Evolutionary conservation across 2,797 vertebrate genomes (phyloP), one percentile per base, ranked within the genome.

Genomic region (Onychomys leucogaster): DNA sequence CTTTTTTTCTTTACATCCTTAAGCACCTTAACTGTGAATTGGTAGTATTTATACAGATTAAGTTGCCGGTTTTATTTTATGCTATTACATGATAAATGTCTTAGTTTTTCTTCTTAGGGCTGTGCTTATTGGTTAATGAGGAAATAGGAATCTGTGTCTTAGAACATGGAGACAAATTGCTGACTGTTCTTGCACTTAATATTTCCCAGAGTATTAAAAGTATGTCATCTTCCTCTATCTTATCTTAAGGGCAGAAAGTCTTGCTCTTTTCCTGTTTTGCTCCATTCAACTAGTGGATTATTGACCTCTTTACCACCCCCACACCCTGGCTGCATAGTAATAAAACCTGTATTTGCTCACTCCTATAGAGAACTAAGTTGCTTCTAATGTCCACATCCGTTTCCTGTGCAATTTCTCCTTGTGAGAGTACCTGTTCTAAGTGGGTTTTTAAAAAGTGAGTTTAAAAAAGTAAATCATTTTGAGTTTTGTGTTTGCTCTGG

Each of bases 91-190:
- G 57, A 57, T 67, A 92, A 59, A 81, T 71, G 29, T 65, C 29
- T 77, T 80, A n/a, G 59, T 84, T 96, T 96, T 96, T 67, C 43
- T 65, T 94, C 57, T 89, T 88, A 87, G 63, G 46, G 14, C 32
- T 87, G 13, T 96, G 61, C 85, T 96, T 95, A 73, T 32, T 93
- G 34, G 76, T 94, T 97, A 94, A 92, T 94, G 90, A 96, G 85
- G 85, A 97, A 89, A 87, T 87, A 52, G 73, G 52, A 81, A 77
- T 94, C 65, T 91, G n/a, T 94, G 78, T 88, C 87, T 96, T 94
- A 67, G 89, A 73, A 73, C 63, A 59, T 81, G 52, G 55, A 96
- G 86, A 97, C 59, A 90, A 89, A 63, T 90, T 93, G 91, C 89
- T 96, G 76, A 69, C 91, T 95, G 7, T 55, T 94, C 89, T 94